Base-by-base conservation (phyloP, 2,888 invertebrate genomes). In the Orthosia gracilis region DNA sequence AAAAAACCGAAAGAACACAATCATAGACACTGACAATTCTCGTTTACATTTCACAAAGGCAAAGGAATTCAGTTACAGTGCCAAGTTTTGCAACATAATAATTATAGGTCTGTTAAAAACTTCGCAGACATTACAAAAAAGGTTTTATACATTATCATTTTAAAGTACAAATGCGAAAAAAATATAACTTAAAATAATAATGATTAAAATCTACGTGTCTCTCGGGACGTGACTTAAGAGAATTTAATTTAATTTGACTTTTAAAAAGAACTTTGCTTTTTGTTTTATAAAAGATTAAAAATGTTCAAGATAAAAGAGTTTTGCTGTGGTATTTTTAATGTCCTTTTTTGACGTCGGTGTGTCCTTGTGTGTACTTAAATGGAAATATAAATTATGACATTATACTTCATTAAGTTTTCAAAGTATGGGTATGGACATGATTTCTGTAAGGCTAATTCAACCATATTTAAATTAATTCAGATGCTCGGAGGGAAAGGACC, bases 191-290 rank as follows among this genome's bases (percentile, higher is more conserved):
- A 78, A 84, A 78, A 78, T 78, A 76, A 72, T 81, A 77, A 85
- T 75, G 87, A 87, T 87, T 84, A 86, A 78, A 76, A 87, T 87
- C 87, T 76, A 84, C 76, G 86, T 87, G 87, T 84, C 83, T 76
- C 70, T 31, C 45, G 70, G 61, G 84, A 87, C 87, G 87, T 87
- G 87, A 87, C 87, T 85, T 76, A 66, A 79, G 75, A 61, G 57
- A 81, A 87, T 86, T 82, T 74, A 84, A 86, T 87, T 87, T 85
- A 86, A 86, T 86, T 86, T 85, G 83, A 74, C 85, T 81, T 87
- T 78, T 76, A 71, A 76, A 81, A 80, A 80, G 65, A 82, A 85
- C 82, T 87, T 83, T 74, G 68, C 68, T 61, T 81, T 85, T 76
- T 57, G 72, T 69, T 66, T 83, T 80, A 68, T 74, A 71, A 76